Conservation (phyloP, 2,113 vertebrate genomes). For the Urocynchramus pylzowi region DNA sequence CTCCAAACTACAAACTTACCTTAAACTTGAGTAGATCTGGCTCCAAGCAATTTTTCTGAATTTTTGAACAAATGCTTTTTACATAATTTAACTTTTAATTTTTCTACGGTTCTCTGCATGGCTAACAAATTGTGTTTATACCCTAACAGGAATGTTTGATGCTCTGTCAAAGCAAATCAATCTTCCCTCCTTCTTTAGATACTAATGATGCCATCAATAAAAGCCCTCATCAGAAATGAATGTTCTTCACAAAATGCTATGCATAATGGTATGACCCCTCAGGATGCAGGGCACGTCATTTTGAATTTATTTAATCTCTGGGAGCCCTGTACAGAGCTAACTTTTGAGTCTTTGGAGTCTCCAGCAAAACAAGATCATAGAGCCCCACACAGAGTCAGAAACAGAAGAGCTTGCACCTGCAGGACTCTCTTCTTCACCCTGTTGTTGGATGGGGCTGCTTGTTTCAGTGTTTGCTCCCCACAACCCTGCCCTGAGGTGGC, state of each 20-base stretch:
- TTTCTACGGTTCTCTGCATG: background rate
- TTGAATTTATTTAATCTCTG: constrained; percentile 38
- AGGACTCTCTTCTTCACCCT: background rate
- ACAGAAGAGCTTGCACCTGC: constrained; percentile 18
- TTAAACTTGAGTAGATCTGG: background rate
- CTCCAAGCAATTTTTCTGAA: background rate
- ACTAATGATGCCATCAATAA: constrained; percentile 40
- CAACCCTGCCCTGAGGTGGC: background rate
- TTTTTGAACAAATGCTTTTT: background rate
- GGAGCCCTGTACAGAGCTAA: background rate
- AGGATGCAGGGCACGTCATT: constrained; percentile 31
- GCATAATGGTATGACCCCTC: constrained; percentile 20
- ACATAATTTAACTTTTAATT: background rate
- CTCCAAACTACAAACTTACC: background rate
- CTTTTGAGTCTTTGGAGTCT: background rate
- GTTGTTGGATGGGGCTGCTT: background rate
- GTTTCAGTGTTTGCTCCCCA: background rate
- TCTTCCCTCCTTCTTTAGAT: background rate
- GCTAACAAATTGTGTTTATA: background rate
- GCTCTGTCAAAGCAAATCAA: constrained; percentile 31
- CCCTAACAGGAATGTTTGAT: background rate
- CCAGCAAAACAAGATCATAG: background rate
- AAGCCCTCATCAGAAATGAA: background rate
- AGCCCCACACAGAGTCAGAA: background rate
- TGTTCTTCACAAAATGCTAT: background rate